These are phyloP conservation scores for Bombus waltoni DNA, from an alignment of 1,140 invertebrate genomes.

Conservation along the genomic window DNA sequence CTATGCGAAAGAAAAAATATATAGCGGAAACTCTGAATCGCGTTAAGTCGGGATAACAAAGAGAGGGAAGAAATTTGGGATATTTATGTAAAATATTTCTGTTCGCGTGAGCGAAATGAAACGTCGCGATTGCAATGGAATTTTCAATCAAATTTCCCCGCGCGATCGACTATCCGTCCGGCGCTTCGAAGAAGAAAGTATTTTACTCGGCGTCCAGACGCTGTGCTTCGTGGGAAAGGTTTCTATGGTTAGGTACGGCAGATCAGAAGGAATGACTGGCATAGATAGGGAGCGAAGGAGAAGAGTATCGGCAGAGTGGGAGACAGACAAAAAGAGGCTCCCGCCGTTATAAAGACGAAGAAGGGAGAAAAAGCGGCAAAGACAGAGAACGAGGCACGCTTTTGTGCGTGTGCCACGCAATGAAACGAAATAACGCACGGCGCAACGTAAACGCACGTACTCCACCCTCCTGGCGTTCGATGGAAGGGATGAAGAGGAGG, in stretches of 20 bases:
- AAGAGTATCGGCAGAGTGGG: not conserved
- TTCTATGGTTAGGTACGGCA: not conserved
- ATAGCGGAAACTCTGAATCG: not conserved
- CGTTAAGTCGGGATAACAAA: not conserved
- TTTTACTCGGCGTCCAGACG: not conserved
- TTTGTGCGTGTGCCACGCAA: conserved; percentile 65
- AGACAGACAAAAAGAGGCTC: not conserved
- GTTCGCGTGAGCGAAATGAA: too few species aligned
- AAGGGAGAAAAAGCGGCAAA: not conserved
- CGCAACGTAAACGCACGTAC: conserved; percentile 67
- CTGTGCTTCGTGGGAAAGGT: not conserved
- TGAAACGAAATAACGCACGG: conserved; percentile 66
- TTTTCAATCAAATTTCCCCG: not conserved
- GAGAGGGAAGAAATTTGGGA: not conserved
- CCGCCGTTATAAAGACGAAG: not conserved
- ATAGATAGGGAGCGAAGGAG: conserved; percentile 1
- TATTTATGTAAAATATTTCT: not conserved
- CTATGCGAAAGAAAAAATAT: not conserved
- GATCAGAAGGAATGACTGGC: conserved; percentile 1
- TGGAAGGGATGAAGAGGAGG: conserved; percentile 49
- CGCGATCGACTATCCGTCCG: too few species aligned
- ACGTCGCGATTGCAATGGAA: not conserved
- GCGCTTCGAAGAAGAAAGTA: not conserved
- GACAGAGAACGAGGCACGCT: not conserved
- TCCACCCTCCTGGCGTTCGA: conserved; percentile 44